A percentile compares a stretch with the other conserved stretches of the same genome.
These are phyloP conservation scores for Toxotes chatareus DNA, from an alignment of 2,113 vertebrate genomes.

Conservation along the genomic window DNA sequence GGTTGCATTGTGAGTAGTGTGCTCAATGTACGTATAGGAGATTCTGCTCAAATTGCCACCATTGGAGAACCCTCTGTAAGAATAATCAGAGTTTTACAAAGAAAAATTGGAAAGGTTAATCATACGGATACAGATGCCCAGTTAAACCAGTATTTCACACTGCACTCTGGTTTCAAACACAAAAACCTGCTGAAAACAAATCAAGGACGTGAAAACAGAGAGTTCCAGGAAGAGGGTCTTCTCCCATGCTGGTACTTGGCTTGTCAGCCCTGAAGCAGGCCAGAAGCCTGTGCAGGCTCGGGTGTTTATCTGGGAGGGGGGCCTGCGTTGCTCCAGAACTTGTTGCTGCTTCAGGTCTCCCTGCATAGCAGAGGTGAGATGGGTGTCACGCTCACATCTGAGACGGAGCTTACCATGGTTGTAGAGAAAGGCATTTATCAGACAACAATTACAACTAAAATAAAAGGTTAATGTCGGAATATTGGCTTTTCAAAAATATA, in stretches of 20 bases:
- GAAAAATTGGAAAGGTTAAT: neutral
- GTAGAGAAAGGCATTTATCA: neutral
- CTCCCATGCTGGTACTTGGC: slow-evolving; percentile 55
- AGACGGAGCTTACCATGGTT: slow-evolving; percentile 2
- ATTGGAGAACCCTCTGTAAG: neutral
- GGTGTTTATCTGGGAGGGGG: slow-evolving; percentile 66
- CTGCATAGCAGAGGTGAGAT: slow-evolving; percentile 42
- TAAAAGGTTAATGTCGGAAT: neutral
- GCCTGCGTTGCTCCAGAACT: slow-evolving; percentile 30
- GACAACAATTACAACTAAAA: slow-evolving; percentile 1
- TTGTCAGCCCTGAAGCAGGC: slow-evolving; percentile 31
- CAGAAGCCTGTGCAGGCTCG: slow-evolving; percentile 29
- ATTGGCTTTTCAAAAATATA: neutral
- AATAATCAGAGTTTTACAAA: neutral
- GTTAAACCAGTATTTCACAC: slow-evolving; percentile 6
- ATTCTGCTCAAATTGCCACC: neutral
- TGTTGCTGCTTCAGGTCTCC: slow-evolving; percentile 21
- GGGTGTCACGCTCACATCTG: slow-evolving; percentile 53
- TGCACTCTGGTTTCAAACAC: slow-evolving; percentile 7
- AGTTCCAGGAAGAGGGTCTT: slow-evolving; percentile 52
- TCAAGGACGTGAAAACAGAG: slow-evolving; percentile 46
- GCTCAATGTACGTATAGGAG: neutral
- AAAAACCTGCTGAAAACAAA: slow-evolving; percentile 26
- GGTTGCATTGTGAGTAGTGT: neutral
- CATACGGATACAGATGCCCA: neutral